Evolutionary conservation across 2,888 invertebrate genomes (phyloP), one percentile per base, ranked within the genome.

Genomic region (Germaria angustata): DNA sequence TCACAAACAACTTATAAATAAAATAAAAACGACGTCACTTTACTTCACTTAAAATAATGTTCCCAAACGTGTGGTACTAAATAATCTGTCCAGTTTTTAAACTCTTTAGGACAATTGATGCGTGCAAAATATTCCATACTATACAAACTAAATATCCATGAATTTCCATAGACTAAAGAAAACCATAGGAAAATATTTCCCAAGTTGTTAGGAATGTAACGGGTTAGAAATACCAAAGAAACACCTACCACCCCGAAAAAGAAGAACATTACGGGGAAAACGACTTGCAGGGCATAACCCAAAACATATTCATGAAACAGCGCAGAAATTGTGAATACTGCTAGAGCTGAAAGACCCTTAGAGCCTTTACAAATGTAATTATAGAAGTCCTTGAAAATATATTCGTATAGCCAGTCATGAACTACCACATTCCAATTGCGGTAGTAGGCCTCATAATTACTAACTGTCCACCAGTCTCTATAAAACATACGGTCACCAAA

Each of bases 401-500:
- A 97, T 4, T 95, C 94, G 86, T 97, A 96, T 0, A 99, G 92
- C 98, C 98, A 99, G 86, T 97, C 97, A 89, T 98, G 96, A 0
- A 99, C 98, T 0, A 98, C 95, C 15, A 96, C 93, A 90, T 99
- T 99, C 99, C 99, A 99, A 4, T 95, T 95, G n/a, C 98, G 94
- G 90, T 96, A 98, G 91, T 95, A 99, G 13, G 92, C 93, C 0
- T 94, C 94, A 90, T 95, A 98, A n/a, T 94, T 94, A 0, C 95
- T 94, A 2, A 95, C 94, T 69, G 96, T 98, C 99, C 98, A 99
- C 98, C 98, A 99, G 95, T 98, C 94, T 91, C 94, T 94, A 89
- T 97, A 94, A 92, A 97, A 95, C 92, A 95, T 93, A 88, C 98
- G 91, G 92, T 99, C 97, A 6, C 94, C 96, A 90, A 99, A 99